Base-by-base conservation (phyloP, 2,113 vertebrate species). In the Hipposideros armiger region DNA sequence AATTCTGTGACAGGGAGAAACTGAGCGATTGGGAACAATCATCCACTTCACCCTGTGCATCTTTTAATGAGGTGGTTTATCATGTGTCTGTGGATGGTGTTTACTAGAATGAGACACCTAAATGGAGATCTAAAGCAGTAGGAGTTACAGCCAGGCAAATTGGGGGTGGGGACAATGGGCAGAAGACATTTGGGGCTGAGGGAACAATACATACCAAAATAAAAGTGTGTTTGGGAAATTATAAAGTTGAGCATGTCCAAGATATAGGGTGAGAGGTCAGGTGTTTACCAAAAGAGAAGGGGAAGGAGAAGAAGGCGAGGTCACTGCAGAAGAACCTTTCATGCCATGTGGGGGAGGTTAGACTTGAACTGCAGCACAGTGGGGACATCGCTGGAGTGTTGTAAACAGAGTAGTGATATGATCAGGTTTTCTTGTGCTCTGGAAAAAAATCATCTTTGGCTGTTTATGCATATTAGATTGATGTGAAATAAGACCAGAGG, bases 341-440 rank as follows among this genome's bases (percentile, higher is more conserved):
- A 78, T 84, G 40, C 42, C 56, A 1, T 42, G 19, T 82, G n/a
- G 90, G 50, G 10, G 76, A 78, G 4, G 54, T 90, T 56, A 90
- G 28, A 70, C 47, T 89, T 81, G 66, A 42, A 67, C 30, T 67
- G 87, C 14, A 76, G 54, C n/a, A 8, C 50, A 67, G 3, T 90
- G 30, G 80, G 9, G 14, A 90, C 76, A n/a, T 89, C 30, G 64
- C 28, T 84, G 77, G 24, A 80, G 94, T 28, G 19, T 92, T 97
- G 66, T 89, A 92, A 89, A 67, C 26, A 91, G 70, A 69, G 40
- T 17, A 52, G 20, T 72, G 30, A 77, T 7, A 30, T 90, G 54
- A 17, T 92, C 50, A 92, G n/a, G 77, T 76, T 92, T 89, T 62
- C 20, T 69, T 74, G 16, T 87, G 6, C 13, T 80, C 70, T 93